Evolutionary conservation across 2,797 vertebrate genomes (phyloP), one percentile per base, ranked within the genome.

Genomic region (Aeoliscus strigatus): DNA sequence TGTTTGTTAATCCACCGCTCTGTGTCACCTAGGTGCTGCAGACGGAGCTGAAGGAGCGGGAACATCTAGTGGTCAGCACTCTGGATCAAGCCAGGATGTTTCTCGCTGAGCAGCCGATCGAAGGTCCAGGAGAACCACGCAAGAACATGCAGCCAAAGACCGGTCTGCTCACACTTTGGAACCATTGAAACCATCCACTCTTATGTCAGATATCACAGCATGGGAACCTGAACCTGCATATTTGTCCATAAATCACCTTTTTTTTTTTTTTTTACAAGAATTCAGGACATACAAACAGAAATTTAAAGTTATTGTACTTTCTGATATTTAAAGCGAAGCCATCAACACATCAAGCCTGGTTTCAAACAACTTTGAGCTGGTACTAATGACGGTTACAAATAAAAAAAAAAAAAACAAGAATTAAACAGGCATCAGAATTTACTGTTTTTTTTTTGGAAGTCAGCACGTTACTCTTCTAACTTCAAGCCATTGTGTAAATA

Each of bases 71-170:
- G 70, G 72, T 93, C 65, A 91, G 67, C 4, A 90, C 95, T 15
- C 75, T 97, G 73, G 94, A 97, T 71, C 94, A 98, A 76, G 94
- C 94, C 13, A 86, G 90, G 30, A 79, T 89, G 55, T 99, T 97
- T 76, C 89, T 99, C 18, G 94, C 96, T 26, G 94, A 99, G 69
- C 96, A 98, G 58, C 95, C 94, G 14, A 96, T 97, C 24, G 95
- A 98, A 67, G 94, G 92, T 5, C 95, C 95, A 0, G 95, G 95
- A 70, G 95, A 99, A 38, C 94, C 95, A 9, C 88, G 93, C 64
- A 91, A 88, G 70, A 94, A 85, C 66, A 72, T 91, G 32, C 91
- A 93, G 45, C 89, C 88, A n/a, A 97, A 94, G 85, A 79, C 90
- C 41, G 94, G 93, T 94, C 45, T 54, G 85, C 51, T 8, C 26